Evolutionary conservation across 2,888 invertebrate species (phyloP).

Genomic region (Ormyrus labotus): DNA sequence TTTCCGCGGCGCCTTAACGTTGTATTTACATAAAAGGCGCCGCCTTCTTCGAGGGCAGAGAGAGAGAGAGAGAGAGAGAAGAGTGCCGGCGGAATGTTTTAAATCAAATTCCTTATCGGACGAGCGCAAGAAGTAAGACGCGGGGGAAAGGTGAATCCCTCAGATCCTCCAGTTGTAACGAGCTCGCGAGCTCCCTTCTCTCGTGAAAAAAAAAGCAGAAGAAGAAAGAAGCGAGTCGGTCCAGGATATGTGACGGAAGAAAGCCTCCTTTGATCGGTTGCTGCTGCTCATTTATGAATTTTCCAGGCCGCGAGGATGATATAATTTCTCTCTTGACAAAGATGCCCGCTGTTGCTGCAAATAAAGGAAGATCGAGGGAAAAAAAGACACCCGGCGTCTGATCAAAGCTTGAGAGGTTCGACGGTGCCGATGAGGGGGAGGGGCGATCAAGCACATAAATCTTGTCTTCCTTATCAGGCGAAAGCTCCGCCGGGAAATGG

Average conservation of each 20-base stretch:
- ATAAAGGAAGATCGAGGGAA: constrained; percentile 14
- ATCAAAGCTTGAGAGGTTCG: constrained; percentile 49
- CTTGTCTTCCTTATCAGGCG: constrained; percentile 69
- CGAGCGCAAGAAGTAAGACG: constrained; percentile 60
- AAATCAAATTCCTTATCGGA: constrained; percentile 73
- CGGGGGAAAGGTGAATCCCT: constrained; percentile 8
- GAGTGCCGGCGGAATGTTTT: constrained; percentile 69
- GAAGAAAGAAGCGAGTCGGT: neutral
- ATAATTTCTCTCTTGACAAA: constrained; percentile 13
- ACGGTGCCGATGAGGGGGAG: constrained; percentile 54
- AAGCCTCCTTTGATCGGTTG: constrained; percentile 30
- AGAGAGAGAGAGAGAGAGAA: neutral
- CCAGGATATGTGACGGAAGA: constrained; percentile 38
- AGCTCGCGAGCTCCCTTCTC: constrained; percentile 14
- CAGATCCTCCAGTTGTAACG: constrained; percentile 23
- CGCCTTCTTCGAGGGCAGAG: constrained; percentile 53
- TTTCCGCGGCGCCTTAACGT: constrained; percentile 52
- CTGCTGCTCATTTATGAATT: constrained; percentile 49
- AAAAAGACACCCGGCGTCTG: constrained; percentile 54
- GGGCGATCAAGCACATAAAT: constrained; percentile 68
- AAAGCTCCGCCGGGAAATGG: constrained; percentile 67
- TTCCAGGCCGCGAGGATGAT: neutral
- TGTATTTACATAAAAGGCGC: constrained; percentile 71
- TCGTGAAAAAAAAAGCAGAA: neutral
- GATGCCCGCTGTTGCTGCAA: constrained; percentile 6